Base-by-base conservation (phyloP, 2,113 vertebrate species). In the Peromyscus californicus region DNA sequence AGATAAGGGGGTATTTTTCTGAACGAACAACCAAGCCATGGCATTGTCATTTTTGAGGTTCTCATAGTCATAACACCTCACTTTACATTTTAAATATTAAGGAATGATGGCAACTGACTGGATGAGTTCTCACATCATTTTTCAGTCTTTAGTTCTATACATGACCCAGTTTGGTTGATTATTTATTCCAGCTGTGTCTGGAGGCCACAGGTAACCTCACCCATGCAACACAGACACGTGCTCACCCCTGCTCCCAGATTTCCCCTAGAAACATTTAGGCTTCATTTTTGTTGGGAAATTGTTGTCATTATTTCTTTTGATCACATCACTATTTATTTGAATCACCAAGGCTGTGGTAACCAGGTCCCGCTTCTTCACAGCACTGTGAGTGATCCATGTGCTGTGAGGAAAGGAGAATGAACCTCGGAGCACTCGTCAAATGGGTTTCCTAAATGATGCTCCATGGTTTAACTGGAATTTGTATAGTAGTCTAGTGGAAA, bases 381-480 rank as follows among this genome's bases (percentile, higher is more conserved):
- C 96, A 69, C 1, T 4, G 75, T 21, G 48, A 98, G 96, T 94
- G 96, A 93, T 61, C 80, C 89, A 84, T 69, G 91, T 90, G 93
- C 79, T 78, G 59, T 22, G 89, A 80, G 95, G 65, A 29, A 15
- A 93, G 96, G 93, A 93, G 93, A 96, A 80, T 0, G 16, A 0
- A 95, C 90, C 95, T 92, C 26, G 65, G 31, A 97, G 89, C 72
- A 59, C 0, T 1, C 48, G 91, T 97, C 97, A 87, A 24, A 97
- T 70, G 9, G 0, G 61, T 96, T 98, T 98, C 97, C 98, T 97
- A 88, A 29, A 90, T 3, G 76, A 94, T 92, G 88, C 83, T 92
- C 7, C 39, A 7, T 21, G 4, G 83, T 98, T 15, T 82, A 98
- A 97, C 97, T 96, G 96, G 97, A 54, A 16, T 93, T 59, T 65